A percentile compares a stretch with the other conserved stretches of the same genome.
These are phyloP conservation scores for Leptinotarsa undecemlineata DNA, from an alignment of 1,140 invertebrate species.

Conservation along the genomic window DNA sequence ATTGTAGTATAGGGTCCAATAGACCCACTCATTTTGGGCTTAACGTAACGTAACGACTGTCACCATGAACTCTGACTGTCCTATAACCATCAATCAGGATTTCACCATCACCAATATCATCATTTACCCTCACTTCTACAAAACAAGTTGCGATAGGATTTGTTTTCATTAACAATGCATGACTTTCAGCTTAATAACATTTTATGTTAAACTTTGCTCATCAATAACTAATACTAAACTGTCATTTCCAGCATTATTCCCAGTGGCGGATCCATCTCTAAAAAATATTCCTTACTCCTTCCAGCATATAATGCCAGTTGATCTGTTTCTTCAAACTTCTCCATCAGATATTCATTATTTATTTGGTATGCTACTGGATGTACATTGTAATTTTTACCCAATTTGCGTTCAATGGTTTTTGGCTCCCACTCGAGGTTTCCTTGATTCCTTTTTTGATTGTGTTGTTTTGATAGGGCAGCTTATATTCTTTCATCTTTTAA, in stretches of 20 bases:
- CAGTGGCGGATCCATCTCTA: background rate
- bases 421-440: background rate
- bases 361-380: background rate
- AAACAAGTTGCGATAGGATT: background rate
- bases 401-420: background rate
- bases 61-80: background rate
- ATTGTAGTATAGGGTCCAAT: too few species aligned
- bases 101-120: background rate
- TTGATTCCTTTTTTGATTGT: background rate
- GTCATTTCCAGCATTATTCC: background rate
- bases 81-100: background rate
- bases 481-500: background rate
- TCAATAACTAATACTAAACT: background rate
- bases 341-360: background rate
- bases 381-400: background rate
- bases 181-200: background rate
- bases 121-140: background rate
- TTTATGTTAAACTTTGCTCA: background rate
- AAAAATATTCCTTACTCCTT: background rate
- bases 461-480: background rate
- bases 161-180: too few species aligned
- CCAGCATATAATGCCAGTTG: background rate
- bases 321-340: background rate
- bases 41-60: background rate
- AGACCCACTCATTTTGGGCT: too few species aligned